These are phyloP conservation scores for Oncopodura yosiiana DNA, from an alignment of 1,140 invertebrate genomes.

Conservation along the genomic window DNA sequence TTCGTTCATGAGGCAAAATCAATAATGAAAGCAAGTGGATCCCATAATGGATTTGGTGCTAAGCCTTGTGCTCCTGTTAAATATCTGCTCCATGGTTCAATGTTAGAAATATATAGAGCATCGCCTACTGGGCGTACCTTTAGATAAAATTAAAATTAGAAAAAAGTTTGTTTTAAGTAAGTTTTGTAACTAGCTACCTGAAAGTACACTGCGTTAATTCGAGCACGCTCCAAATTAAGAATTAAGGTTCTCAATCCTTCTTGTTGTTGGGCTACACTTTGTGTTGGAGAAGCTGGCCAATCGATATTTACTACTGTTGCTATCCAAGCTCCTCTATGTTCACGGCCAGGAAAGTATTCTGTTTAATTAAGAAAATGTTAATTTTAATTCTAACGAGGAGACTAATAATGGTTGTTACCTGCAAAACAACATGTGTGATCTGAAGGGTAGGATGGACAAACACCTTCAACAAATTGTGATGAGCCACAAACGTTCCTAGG, in stretches of 20 bases:
- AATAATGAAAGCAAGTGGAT: conserved; percentile 25
- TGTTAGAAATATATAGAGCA: conserved; percentile 23
- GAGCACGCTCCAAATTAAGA: conserved; percentile 4
- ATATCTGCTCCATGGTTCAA: conserved; percentile 32
- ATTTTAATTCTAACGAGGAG: not conserved
- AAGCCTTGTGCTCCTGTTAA: conserved; percentile 23
- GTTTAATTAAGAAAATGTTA: not conserved
- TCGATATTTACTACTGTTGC: conserved; percentile 31
- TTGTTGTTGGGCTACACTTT: conserved; percentile 14
- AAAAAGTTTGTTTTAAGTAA: not conserved
- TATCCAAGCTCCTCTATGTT: conserved; percentile 26
- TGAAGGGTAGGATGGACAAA: conserved; percentile 16
- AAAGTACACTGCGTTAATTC: conserved; percentile 29
- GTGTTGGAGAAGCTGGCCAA: conserved; percentile 21
- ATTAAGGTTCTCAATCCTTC: conserved; percentile 1
- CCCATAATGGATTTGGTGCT: conserved; percentile 23
- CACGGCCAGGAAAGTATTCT: conserved; percentile 22
- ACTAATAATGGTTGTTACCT: not conserved
- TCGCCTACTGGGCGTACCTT: conserved; percentile 28
- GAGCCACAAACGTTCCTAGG: not conserved
- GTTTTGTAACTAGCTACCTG: conserved; percentile 12
- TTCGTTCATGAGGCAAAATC: conserved; percentile 17
- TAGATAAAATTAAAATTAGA: not conserved
- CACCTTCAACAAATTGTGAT: not conserved
- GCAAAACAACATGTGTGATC: conserved; percentile 19